Base-by-base conservation (phyloP, 2,888 invertebrate species). In the Zootermopsis nevadensis region DNA sequence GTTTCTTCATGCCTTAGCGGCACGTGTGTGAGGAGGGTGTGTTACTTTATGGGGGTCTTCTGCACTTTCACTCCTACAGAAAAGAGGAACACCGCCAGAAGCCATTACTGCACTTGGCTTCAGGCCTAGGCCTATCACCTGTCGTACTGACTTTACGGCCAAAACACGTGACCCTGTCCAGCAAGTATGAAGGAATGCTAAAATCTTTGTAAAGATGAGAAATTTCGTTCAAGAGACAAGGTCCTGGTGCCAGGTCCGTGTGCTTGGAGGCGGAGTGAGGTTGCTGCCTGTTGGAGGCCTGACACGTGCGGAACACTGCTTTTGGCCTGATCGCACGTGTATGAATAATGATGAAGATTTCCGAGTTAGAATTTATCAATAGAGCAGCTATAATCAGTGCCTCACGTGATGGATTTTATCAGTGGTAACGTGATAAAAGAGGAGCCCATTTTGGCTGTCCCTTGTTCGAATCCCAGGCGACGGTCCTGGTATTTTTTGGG, bases 241-340 rank as follows among this genome's bases (percentile, higher is more conserved):
- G n/a, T n/a, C n/a, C n/a, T n/a, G n/a, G n/a, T n/a, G n/a, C n/a
- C n/a, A n/a, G 48, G 48, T 12, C 15, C 48, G 48, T 48, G 15
- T 12, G 15, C 8, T 48, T 8, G 10, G 48, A 8, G 48, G 48
- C 48, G 48, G 10, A 48, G 15, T 1, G 8, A n/a, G 60, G 60
- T 15, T 7, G 8, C 27, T 27, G 60, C n/a, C 48, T n/a, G n/a
- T n/a, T 4, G n/a, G 60, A 27, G 60, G 7, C 12, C n/a, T 8
- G n/a, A 60, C 60, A 60, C 60, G 60, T 60, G 60, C n/a, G 27
- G 27, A 48, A 19, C 48, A 10, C 60, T 60, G 60, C 60, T 60
- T 60, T 60, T 60, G n/a, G 60, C n/a, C 60, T 27, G 60, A 60
- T n/a, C n/a, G 60, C 60, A 60, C 60, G 60, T 60, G 60, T 60